Base-by-base conservation (phyloP, 2,797 vertebrate genomes). In the Phalloptychus januarius region DNA sequence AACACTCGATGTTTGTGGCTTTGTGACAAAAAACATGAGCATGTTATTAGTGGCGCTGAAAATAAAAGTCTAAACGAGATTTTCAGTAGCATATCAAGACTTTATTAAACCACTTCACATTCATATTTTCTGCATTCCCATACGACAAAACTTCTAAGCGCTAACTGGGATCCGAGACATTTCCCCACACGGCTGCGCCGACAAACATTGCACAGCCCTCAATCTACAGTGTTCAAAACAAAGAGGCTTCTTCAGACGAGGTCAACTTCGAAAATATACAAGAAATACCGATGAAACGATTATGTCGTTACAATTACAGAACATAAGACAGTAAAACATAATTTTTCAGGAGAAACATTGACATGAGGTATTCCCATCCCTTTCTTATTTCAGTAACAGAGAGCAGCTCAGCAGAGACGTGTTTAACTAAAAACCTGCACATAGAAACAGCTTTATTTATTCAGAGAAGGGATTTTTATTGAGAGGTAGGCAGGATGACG, bases 71-170 rank as follows among this genome's bases (percentile, higher is more conserved):
- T 33, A 11, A 25, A 23, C 12, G 4, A 40, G 33, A 23, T 67
- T 38, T 67, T 69, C 12, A 15, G 36, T 40, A 42, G 20, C 11
- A 42, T 42, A n/a, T 36, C 11, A n/a, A 69, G 65, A 69, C 74
- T 96, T 93, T 93, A 92, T 94, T 95, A 86, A 92, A 93, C 85
- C 76, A 80, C 16, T 79, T 87, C 79, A 92, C 87, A 87, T 91
- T 85, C 77, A 87, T 45, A 42, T 87, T 85, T 75, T 88, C 79
- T 88, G 77, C 79, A 88, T 82, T 85, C 77, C 63, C 90, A 88
- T 87, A 87, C 87, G 42, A 25, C 65, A 84, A 89, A 87, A 84
- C 8, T 0, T 45, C 44, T 42, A 13, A 13, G n/a, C 23, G 0
- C 20, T 13, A 69, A 42, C 23, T 13, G 5, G 65, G 20, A 42